Evolutionary conservation across 1,140 invertebrate species (phyloP), one percentile per base, ranked within the genome.

Genomic region (Polypedilum vanderplanki): DNA sequence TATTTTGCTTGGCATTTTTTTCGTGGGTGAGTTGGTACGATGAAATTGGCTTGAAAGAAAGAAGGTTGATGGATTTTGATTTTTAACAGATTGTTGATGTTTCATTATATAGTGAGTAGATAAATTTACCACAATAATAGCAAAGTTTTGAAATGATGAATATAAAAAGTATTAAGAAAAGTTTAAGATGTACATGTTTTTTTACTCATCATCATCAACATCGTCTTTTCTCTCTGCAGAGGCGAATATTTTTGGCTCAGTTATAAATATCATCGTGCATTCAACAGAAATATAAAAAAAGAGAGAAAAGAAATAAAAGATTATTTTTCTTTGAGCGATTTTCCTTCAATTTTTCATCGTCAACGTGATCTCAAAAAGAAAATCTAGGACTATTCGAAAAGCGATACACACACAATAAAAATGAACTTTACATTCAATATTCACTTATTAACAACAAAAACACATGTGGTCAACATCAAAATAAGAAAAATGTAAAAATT

Each of bases 81-180:
- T 12, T 57, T 57, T 57, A 12, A n/a, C 46, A 57, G 46, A 12
- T n/a, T 57, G 10, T 15, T 57, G 46, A 57, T 57, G 46, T 57
- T 57, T n/a, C 46, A n/a, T 57, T 57, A 57, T 12, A 57, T 12
- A 57, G 46, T 57, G n/a, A 57, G n/a, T 57, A 57, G 46, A 57
- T 12, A 57, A 12, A n/a, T 12, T 57, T 57, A 57, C 46, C 46
- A 57, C 12, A 57, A 15, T 4, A 57, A 57, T n/a, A 3, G 12
- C 46, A 57, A 12, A n/a, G n/a, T n/a, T n/a, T n/a, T n/a, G n/a
- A 33, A 5, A 33, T 33, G 24, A 33, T 33, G 24, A 33, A 33
- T 33, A 33, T n/a, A 33, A 33, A 33, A 33, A 33, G 24, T 33
- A 33, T 33, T 33, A 33, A 33, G 24, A 33, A 33, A 33, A 33